Conservation (phyloP, 1,140 invertebrate genomes). For the Caenorhabditis latens region DNA sequence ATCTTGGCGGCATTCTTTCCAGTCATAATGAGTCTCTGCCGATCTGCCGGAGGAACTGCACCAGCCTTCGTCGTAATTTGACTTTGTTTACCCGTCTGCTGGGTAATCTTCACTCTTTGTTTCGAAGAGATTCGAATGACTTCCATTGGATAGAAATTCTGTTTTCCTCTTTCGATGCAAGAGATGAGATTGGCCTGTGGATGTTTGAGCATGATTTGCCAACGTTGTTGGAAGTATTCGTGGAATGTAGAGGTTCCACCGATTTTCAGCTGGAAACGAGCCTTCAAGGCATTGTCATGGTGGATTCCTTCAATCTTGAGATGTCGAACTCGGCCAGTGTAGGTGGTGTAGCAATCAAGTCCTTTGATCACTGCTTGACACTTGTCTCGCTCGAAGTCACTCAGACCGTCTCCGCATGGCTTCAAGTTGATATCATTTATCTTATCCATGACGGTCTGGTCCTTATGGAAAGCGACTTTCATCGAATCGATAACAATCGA, state of each 20-base stretch:
- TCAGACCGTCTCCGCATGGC: neutral
- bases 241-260: neutral
- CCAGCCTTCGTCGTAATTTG: slow-evolving; percentile 63
- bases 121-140: slow-evolving; percentile 23
- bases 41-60: slow-evolving; percentile 45
- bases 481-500: slow-evolving; percentile 61
- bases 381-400: neutral
- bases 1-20: slow-evolving; percentile 18
- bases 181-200: slow-evolving; percentile 57
- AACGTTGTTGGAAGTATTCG: slow-evolving; percentile 55
- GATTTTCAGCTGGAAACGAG: slow-evolving; percentile 41
- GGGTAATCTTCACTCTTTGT: slow-evolving; percentile 60
- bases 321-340: slow-evolving; percentile 12
- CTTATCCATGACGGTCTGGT: slow-evolving; percentile 33
- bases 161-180: slow-evolving; percentile 41
- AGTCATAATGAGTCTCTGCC: slow-evolving; percentile 47
- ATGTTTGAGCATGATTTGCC: slow-evolving; percentile 37
- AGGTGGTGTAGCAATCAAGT: slow-evolving; percentile 46
- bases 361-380: slow-evolving; percentile 1
- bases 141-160: slow-evolving; percentile 64
- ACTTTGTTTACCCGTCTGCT: slow-evolving; percentile 63
- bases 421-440: slow-evolving; percentile 2
- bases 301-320: slow-evolving; percentile 56
- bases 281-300: slow-evolving; percentile 21
- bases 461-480: slow-evolving; percentile 66